Percentiles rank a stretch among this genome's conserved stretches.
Evolutionary conservation across 2,113 vertebrate species (phyloP).

Genomic region (Cyanistes caeruleus): DNA sequence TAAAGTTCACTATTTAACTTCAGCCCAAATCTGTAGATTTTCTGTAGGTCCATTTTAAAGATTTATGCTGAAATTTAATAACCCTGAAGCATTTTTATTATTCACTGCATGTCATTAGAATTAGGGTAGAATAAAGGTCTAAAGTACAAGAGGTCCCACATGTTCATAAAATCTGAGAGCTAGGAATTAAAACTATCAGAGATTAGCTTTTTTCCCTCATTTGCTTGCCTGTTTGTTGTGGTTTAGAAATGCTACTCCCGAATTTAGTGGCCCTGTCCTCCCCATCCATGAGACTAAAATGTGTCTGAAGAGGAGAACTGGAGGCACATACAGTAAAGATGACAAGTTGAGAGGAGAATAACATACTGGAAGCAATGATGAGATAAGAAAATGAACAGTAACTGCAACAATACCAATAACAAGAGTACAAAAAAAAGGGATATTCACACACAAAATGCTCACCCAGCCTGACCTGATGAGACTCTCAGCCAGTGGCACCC

Average conservation of each 20-base stretch:
- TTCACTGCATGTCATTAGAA: background rate
- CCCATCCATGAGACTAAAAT: background rate
- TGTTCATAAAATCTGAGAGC: background rate
- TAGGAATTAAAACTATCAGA: background rate
- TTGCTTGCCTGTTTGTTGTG: background rate
- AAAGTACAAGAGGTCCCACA: background rate
- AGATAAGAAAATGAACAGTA: background rate
- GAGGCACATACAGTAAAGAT: background rate
- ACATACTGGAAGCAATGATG: background rate
- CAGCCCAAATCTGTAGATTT: background rate
- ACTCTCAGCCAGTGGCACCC: fast-evolving
- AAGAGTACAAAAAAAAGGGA: background rate
- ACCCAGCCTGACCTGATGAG: fast-evolving
- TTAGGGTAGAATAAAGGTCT: background rate
- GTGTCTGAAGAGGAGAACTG: background rate
- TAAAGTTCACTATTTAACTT: background rate
- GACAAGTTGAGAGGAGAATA: background rate
- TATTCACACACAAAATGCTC: background rate
- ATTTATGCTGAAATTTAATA: background rate
- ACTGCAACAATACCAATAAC: background rate
- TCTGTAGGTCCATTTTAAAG: background rate
- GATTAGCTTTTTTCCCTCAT: fast-evolving
- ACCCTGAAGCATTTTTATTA: background rate
- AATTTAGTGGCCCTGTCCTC: background rate
- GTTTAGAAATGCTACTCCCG: background rate